A percentile compares a stretch with the other conserved stretches of the same genome.
Evolutionary conservation across 1,140 invertebrate genomes (phyloP).

Genomic region (Lerema accius): DNA sequence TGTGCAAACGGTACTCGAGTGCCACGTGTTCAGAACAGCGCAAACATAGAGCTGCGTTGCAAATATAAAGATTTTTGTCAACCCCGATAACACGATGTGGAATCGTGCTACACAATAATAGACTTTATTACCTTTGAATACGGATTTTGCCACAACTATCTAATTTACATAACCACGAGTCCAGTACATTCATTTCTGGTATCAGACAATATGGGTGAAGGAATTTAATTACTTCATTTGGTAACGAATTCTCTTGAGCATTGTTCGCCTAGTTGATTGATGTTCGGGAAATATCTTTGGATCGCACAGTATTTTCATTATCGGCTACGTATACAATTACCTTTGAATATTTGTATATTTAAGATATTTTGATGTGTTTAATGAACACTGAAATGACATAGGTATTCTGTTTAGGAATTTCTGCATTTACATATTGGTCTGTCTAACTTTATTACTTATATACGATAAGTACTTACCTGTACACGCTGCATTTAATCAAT

Average conservation of each 20-base stretch:
- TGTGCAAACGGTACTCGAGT: constrained; percentile 29
- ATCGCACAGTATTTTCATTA: neutral
- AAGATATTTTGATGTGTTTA: neutral
- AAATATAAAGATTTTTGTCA: constrained; percentile 43
- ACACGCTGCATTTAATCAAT: too few relatives aligned
- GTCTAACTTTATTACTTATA: too few relatives aligned
- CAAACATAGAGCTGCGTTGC: constrained; percentile 27
- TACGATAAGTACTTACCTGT: too few relatives aligned
- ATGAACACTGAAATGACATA: too few relatives aligned
- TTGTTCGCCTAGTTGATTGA: constrained; percentile 24
- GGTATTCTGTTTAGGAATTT: too few relatives aligned
- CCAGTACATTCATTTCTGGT: constrained; percentile 30
- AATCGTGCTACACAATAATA: constrained; percentile 1
- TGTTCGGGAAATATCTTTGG: constrained; percentile 21
- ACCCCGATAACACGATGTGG: constrained; percentile 33
- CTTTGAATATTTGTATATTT: too few relatives aligned
- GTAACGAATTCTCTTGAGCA: constrained; percentile 28
- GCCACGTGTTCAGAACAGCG: constrained; percentile 35
- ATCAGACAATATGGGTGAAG: constrained; percentile 30
- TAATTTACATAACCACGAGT: constrained; percentile 34
- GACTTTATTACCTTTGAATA: constrained; percentile 3
- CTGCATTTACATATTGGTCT: too few relatives aligned
- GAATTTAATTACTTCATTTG: constrained; percentile 35
- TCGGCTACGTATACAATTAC: neutral
- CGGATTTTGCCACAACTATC: constrained; percentile 28